phyloP scores from a whole-genome alignment of 2,797 vertebrate species.

The Lepilemur septentrionalis region DNA sequence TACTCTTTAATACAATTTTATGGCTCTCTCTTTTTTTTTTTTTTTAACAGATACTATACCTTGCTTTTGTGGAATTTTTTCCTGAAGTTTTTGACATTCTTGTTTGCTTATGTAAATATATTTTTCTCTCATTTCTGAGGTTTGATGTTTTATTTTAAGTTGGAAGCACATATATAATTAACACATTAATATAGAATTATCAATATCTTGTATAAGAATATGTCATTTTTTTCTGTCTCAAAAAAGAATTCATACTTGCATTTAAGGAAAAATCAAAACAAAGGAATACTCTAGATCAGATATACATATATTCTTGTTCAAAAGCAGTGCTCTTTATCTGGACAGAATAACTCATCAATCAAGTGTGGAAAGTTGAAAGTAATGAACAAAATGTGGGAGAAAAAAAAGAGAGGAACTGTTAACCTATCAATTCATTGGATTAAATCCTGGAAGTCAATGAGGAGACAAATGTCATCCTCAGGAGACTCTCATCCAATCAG shows the following conservation, averaged over 20 bases:
- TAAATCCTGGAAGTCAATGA: background rate
- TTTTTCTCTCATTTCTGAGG: background rate
- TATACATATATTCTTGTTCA: background rate
- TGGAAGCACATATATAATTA: background rate
- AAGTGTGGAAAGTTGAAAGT: background rate
- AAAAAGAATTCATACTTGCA: background rate
- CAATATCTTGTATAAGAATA: background rate
- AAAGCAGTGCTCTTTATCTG: background rate
- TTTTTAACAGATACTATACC: background rate
- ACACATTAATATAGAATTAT: background rate
- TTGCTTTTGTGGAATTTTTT: background rate
- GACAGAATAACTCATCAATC: background rate
- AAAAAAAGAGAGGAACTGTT: background rate
- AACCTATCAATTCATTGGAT: background rate
- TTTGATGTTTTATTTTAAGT: conserved; percentile 15
- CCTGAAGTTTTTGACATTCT: background rate
- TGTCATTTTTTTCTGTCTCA: background rate
- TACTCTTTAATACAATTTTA: background rate
- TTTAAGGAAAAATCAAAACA: background rate
- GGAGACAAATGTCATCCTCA: background rate
- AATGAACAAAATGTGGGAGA: background rate
- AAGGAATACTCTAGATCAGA: background rate
- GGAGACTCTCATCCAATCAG: background rate
- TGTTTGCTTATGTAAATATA: background rate
- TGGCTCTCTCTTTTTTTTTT: background rate